Percentiles rank a stretch among this genome's conserved stretches.
These are phyloP conservation scores for Aphelocoma coerulescens DNA, from an alignment of 2,113 vertebrate species.

Conservation along the genomic window DNA sequence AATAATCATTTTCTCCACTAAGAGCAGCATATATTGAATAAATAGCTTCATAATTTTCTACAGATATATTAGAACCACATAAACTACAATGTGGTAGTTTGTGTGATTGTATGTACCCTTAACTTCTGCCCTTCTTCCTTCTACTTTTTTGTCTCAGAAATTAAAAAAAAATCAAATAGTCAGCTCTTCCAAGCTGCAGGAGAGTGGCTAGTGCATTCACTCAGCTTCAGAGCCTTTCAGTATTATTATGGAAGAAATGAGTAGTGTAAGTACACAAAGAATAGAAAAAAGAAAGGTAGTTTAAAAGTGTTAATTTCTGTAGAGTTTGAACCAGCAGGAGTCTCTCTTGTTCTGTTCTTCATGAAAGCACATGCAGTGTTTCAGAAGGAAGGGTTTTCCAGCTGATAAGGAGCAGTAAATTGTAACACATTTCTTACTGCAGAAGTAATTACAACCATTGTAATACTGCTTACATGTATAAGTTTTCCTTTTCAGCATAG, in stretches of 20 bases:
- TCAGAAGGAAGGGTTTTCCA: background rate
- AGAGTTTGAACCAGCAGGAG: constrained; percentile 41
- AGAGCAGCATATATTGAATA: background rate
- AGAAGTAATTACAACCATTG: constrained; percentile 30
- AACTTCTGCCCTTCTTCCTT: background rate
- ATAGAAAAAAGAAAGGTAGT: background rate
- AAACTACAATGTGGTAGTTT: background rate
- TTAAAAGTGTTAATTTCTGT: background rate
- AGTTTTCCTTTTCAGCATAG: constrained; percentile 42
- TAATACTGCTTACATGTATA: constrained; percentile 6
- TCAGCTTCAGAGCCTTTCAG: background rate
- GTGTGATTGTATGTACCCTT: background rate
- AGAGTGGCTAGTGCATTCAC: background rate
- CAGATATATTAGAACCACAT: background rate
- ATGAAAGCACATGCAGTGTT: background rate
- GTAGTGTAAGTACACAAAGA: background rate
- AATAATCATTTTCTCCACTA: background rate
- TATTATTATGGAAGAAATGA: background rate
- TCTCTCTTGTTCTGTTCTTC: constrained; percentile 50
- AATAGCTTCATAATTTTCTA: background rate
- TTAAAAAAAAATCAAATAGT: background rate
- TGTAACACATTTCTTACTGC: constrained; percentile 18
- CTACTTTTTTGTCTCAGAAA: background rate
- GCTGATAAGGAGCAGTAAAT: background rate
- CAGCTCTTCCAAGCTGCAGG: background rate